phyloP scores from a whole-genome alignment of 1,140 invertebrate species.

The Brachionus paranguensis region DNA sequence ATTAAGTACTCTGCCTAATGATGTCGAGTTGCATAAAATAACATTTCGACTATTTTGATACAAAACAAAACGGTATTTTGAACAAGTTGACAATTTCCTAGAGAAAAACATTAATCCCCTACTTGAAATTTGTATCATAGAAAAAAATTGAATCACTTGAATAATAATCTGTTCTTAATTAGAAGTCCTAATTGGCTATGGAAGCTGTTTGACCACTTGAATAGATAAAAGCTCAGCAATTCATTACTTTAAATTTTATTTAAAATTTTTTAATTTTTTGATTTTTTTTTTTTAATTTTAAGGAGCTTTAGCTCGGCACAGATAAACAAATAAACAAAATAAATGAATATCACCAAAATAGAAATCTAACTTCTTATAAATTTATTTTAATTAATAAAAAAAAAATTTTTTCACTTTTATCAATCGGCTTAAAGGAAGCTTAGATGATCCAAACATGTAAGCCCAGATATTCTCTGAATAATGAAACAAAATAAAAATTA shows the following conservation, averaged over 20 bases:
- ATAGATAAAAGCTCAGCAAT: background rate
- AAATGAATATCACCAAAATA: too few relatives aligned
- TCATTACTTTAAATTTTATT: background rate
- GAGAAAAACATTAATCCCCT: background rate
- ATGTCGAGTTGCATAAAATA: slow-evolving; percentile 10
- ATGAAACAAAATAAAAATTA: too few relatives aligned
- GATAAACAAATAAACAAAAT: too few relatives aligned
- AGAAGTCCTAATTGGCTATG: background rate
- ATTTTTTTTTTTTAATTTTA: too few relatives aligned
- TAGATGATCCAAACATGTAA: too few relatives aligned
- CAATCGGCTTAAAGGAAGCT: too few relatives aligned
- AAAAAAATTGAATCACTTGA: background rate
- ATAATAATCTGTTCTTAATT: background rate
- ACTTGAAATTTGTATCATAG: background rate
- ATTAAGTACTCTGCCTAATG: background rate
- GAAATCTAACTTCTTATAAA: too few relatives aligned
- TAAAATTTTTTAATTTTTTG: too few relatives aligned
- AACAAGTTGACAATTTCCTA: background rate
- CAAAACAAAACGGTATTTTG: slow-evolving; percentile 23
- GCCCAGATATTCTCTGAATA: too few relatives aligned
- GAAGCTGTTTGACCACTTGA: background rate
- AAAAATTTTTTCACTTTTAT: too few relatives aligned
- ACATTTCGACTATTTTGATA: slow-evolving; percentile 21
- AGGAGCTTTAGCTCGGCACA: too few relatives aligned
- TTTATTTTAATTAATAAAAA: too few relatives aligned